Evolutionary conservation across 2,888 invertebrate genomes (phyloP).

Genomic region (Cybosia mesomella): DNA sequence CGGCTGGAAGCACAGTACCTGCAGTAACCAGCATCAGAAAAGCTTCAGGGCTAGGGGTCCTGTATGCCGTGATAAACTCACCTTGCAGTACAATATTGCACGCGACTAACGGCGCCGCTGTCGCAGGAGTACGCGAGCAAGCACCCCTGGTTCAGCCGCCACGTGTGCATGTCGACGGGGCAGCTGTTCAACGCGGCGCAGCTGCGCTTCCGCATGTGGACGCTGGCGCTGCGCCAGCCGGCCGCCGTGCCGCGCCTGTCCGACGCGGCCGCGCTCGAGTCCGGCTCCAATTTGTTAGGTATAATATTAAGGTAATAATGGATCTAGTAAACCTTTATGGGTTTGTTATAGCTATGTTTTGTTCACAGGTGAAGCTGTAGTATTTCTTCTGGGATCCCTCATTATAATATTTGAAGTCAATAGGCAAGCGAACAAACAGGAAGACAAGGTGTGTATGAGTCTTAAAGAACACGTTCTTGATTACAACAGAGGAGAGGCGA

Average conservation of each 20-base stretch:
- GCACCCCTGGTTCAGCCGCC: slow-evolving; percentile 55
- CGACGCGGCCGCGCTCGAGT: slow-evolving; percentile 47
- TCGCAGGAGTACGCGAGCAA: slow-evolving; percentile 54
- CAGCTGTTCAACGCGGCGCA: slow-evolving; percentile 50
- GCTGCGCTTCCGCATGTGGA: slow-evolving; percentile 55
- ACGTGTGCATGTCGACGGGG: slow-evolving; percentile 53
- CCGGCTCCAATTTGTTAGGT: slow-evolving; percentile 63
- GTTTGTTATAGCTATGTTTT: neutral
- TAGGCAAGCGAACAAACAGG: slow-evolving; percentile 59
- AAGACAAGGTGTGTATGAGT: slow-evolving; percentile 36
- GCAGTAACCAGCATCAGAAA: too few species aligned
- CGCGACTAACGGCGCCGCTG: neutral
- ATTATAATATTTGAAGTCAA: slow-evolving; percentile 62
- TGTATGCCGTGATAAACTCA: too few species aligned
- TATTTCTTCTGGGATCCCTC: slow-evolving; percentile 57
- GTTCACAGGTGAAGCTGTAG: slow-evolving; percentile 57
- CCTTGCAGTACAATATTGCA: too few species aligned
- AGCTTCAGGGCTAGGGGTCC: too few species aligned
- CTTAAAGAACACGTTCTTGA: neutral
- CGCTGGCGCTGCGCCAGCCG: slow-evolving; percentile 53
- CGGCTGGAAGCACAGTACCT: too few species aligned
- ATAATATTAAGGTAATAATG: too few species aligned
- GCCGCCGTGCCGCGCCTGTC: slow-evolving; percentile 50
- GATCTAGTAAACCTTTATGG: neutral
- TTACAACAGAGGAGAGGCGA: too few species aligned